Conservation (phyloP, 1,140 invertebrate genomes). For the Delia radicum region DNA sequence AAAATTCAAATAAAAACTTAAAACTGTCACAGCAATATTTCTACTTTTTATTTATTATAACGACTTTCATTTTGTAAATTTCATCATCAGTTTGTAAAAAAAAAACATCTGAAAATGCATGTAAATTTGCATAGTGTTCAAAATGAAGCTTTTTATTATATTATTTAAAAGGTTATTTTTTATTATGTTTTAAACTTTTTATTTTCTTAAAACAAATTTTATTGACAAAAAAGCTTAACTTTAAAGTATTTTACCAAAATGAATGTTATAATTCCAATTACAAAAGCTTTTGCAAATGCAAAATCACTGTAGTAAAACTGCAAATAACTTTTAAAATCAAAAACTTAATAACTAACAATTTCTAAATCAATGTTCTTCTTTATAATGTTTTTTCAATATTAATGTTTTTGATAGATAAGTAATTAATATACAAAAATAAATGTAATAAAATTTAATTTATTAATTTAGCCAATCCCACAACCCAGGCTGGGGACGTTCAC, state of each 20-base stretch:
- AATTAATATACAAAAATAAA: neutral
- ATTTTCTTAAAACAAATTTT: neutral
- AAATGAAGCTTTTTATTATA: neutral
- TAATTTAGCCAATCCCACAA: constrained; percentile 53
- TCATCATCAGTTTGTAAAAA: neutral
- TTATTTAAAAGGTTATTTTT: neutral
- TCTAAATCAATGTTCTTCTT: neutral
- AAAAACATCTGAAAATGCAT: neutral
- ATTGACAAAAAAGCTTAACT: neutral
- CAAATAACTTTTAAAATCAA: neutral
- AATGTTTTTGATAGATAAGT: neutral
- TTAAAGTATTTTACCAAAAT: neutral
- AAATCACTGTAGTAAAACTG: neutral
- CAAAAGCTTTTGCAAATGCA: neutral
- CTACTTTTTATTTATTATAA: too few relatives aligned
- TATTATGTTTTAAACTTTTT: neutral
- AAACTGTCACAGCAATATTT: too few relatives aligned
- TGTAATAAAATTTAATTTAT: neutral
- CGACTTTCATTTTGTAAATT: too few relatives aligned
- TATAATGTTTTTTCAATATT: constrained; percentile 5
- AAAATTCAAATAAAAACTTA: too few relatives aligned
- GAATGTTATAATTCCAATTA: neutral
- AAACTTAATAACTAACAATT: neutral
- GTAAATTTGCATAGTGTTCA: neutral
- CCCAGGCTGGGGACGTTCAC: constrained; percentile 64